phyloP scores from a whole-genome alignment of 2,888 invertebrate genomes.

The Dinocampus coccinellae region DNA sequence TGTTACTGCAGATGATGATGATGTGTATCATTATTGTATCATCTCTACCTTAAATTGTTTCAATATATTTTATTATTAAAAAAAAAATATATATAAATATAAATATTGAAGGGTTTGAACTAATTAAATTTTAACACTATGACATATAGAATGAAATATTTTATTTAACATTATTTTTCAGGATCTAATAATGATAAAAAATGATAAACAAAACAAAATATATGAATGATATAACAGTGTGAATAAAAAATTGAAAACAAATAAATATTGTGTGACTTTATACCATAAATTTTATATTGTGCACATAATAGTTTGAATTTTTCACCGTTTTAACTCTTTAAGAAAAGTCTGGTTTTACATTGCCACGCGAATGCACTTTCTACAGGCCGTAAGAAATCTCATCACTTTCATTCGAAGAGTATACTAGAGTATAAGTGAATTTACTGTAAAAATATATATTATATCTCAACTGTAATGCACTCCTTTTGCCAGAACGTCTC shows the following conservation, averaged over 20 bases:
- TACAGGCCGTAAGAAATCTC: constrained; percentile 32
- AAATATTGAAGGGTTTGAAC: not conserved
- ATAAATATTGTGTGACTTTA: not conserved
- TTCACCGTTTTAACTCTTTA: constrained; percentile 38
- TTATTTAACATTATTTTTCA: constrained; percentile 8
- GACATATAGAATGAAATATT: not conserved
- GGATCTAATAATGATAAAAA: too few relatives aligned
- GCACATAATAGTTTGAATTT: constrained; percentile 35
- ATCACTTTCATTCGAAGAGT: constrained; percentile 31
- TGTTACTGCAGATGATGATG: not conserved
- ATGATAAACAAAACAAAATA: too few relatives aligned
- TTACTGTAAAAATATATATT: not conserved
- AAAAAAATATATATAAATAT: not conserved
- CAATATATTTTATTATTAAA: not conserved
- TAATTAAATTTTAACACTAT: not conserved
- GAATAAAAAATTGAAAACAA: too few relatives aligned
- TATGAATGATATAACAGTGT: too few relatives aligned
- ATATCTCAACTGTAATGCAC: not conserved
- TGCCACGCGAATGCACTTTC: constrained; percentile 31
- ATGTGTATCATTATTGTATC: too few relatives aligned
- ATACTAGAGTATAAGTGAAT: constrained; percentile 11
- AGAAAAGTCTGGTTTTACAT: constrained; percentile 33
- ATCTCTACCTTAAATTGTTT: not conserved
- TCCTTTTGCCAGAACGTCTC: constrained; percentile 5
- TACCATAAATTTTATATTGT: not conserved